Evolutionary conservation across 2,888 invertebrate species (phyloP), one percentile per base, ranked within the genome.

Genomic region (Axea sp.): DNA sequence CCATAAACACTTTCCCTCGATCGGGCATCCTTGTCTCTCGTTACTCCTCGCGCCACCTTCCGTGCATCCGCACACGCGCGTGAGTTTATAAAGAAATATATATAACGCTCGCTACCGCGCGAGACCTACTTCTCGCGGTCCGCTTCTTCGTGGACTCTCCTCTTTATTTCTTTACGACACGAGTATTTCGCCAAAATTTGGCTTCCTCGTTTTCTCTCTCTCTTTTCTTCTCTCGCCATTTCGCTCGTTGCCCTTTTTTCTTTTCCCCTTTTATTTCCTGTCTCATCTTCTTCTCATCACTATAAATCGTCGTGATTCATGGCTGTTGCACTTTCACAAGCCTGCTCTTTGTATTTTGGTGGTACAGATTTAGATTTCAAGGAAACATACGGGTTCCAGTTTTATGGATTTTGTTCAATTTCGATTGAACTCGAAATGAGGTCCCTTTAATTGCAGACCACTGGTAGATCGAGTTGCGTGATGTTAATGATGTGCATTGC

Each of bases 1-100:
- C 53, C 47, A 72, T 57, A 57, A 72, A 72, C 72, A 65, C 72
- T 72, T 72, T 65, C 72, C 72, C 72, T 65, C 51, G 43, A 22
- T 59, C 24, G 26, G 51, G 59, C 62, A 41, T 71, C 71, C 47
- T 60, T 71, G 49, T 49, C 51, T 41, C 9, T 11, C 24, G 22
- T 7, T 14, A 9, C 24, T 22, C 30, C 53, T 22, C 30, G 24
- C 45, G 33, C 33, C 53, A 30, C 51, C 53, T 65, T 35, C 35
- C 30, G 28, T 49, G 19, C 39, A 14, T 7, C 11, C 51, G 41
- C 41, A 31, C 49, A 51, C 15, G 49, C 51, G 39, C 33, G 33
- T 8, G 9, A 14, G 24, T 9, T 2, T 19, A 31, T 15, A 39
- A 26, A 41, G 49, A 39, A 62, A 62, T 43, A 41, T 51, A 45